Evolutionary conservation across 2,113 vertebrate species (phyloP), one percentile per base, ranked within the genome.

Genomic region (Eclectus roratus): DNA sequence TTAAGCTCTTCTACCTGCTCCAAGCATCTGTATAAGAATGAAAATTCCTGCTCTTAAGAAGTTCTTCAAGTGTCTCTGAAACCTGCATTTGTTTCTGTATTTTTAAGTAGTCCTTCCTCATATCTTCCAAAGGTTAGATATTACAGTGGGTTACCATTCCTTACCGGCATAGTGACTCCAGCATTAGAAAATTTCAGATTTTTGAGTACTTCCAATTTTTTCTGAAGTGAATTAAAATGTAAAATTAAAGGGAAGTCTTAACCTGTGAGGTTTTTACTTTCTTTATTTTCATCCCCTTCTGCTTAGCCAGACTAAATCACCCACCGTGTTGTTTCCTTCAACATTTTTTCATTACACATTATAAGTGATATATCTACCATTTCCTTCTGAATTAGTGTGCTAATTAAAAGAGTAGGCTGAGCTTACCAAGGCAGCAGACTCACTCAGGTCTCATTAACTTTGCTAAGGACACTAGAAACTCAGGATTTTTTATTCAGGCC

Each of bases 371-470:
- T 44, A 81, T 37, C 33, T 66, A 78, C 18, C 2, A 52, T 87
- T 92, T 72, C 25, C 21, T 89, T 70, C n/a, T 66, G 37, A 94
- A 79, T 85, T 79, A 91, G 18, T 37, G 7, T 60, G 39, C 15
- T 89, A 94, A 85, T 94, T 80, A 89, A 80, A 80, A 60, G 11
- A 64, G 21, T 33, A 68, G 47, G 28, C 25, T 69, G 56, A 82
- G 27, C 9, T 90, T 63, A 76, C 49, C 12, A 94, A 85, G 43
- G 60, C 35, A 94, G 64, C 11, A 88, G 41, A 74, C 44, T 80
- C 35, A 71, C 53, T 85, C 41, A 88, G 47, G 35, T 92, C 44
- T 71, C 83, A 94, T 94, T 91, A 91, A 86, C 58, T 96, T 97
- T 95, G 55, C 28, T 86, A 47, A 91, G 68, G 60, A 72, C 83